phyloP scores from a whole-genome alignment of 2,888 invertebrate genomes.

The Melieria picta region DNA sequence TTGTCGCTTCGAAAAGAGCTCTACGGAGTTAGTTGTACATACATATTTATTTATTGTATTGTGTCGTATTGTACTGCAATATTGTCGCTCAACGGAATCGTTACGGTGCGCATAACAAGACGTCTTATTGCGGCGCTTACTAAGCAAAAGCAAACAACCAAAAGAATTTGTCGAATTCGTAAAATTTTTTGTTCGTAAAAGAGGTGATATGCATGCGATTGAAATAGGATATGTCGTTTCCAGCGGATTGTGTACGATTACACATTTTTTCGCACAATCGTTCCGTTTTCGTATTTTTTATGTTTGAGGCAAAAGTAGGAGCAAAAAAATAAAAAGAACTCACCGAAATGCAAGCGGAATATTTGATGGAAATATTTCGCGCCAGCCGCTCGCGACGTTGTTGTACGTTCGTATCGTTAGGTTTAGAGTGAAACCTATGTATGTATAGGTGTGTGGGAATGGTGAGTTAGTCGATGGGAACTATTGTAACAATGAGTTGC shows the following conservation, averaged over 20 bases:
- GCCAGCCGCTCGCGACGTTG: too few species aligned
- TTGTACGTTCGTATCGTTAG: too few species aligned
- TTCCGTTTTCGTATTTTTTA: neutral
- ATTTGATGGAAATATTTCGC: too few species aligned
- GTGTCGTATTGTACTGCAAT: neutral
- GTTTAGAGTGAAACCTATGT: too few species aligned
- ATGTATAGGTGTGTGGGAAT: too few species aligned
- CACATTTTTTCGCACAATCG: neutral
- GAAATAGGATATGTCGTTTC: slow-evolving; percentile 33
- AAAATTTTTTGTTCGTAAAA: neutral
- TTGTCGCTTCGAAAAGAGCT: too few species aligned
- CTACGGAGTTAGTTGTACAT: neutral
- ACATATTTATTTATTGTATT: slow-evolving; percentile 1
- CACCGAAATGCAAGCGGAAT: too few species aligned
- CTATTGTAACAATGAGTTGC: too few species aligned
- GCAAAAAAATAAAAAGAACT: too few species aligned
- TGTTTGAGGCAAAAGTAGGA: neutral
- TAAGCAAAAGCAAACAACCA: neutral
- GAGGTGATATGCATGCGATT: slow-evolving; percentile 10
- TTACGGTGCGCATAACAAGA: neutral
- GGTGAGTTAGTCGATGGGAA: too few species aligned
- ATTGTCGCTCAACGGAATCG: neutral
- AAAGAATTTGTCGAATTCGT: neutral
- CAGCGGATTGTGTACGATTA: slow-evolving; percentile 8
- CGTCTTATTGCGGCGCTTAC: neutral